A percentile compares a stretch with the other conserved stretches of the same genome.
Conservation (phyloP, 2,797 vertebrate genomes). For the Psittacula echo region DNA sequence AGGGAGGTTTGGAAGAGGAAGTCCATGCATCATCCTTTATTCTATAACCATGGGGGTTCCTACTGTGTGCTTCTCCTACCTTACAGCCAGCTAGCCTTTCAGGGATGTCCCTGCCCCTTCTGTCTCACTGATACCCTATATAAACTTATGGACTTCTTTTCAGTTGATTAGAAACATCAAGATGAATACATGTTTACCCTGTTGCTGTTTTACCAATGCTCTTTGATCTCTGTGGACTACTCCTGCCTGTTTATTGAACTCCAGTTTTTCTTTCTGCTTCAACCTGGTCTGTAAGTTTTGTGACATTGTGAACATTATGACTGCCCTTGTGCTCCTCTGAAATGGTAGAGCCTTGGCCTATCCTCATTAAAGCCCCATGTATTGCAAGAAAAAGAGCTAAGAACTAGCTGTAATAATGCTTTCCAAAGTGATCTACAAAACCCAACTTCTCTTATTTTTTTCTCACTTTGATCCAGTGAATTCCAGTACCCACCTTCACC, state of each 20-base stretch:
- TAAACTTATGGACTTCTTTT: not conserved
- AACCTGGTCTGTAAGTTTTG: not conserved
- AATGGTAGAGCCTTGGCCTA: accelerated
- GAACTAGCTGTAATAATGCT: not conserved
- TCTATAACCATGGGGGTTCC: not conserved
- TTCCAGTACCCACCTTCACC: not conserved
- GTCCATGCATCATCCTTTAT: not conserved
- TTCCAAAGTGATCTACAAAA: not conserved
- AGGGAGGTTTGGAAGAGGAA: not conserved
- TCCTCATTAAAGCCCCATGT: not conserved
- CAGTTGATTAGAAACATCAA: not conserved
- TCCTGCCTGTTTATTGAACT: not conserved
- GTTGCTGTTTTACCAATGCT: not conserved
- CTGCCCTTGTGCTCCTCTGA: not conserved
- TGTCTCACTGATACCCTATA: not conserved
- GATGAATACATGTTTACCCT: not conserved
- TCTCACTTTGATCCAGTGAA: not conserved
- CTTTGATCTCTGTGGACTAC: not conserved
- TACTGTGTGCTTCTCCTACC: too few species aligned
- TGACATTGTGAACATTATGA: too few species aligned
- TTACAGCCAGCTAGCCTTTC: not conserved
- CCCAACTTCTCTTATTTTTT: accelerated
- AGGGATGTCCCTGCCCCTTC: not conserved
- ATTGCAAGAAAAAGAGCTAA: not conserved
- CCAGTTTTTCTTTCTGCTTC: not conserved